Base-by-base conservation (phyloP, 1,140 invertebrate genomes). In the Halesus radiatus region DNA sequence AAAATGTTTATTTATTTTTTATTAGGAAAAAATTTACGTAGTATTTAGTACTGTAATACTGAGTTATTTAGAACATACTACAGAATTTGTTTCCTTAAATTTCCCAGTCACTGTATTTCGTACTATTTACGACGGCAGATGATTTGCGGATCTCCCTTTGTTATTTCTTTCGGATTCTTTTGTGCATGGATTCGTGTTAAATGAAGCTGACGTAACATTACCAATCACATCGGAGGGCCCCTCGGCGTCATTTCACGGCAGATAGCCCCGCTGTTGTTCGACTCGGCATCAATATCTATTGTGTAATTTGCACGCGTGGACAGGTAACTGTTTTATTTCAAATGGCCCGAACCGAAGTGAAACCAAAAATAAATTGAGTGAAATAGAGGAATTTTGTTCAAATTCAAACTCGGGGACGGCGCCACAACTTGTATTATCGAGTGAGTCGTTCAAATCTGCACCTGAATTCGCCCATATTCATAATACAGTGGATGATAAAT, bases 171-270 rank as follows among this genome's bases (percentile, higher is more conserved):
- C 18, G 75, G 29, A 78, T 80, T 83, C 78, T 77, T 80, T 78
- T 80, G 75, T 78, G 81, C 75, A 80, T 73, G 78, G 60, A 66
- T 62, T 80, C 68, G 22, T 56, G 76, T 80, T 68, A 83, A 83
- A 83, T 80, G 81, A 83, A 80, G 74, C 58, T 74, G 76, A 80
- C 76, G 81, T 80, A 80, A 83, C 70, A 29, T 62, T 58, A 73
- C 52, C 81, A 82, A 82, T 82, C 74, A 77, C 80, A 75, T 56
- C n/a, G 66, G 75, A 79, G 77, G 66, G 52, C 18, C 20, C 18
- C 62, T 26, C 29, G 16, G n/a, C 62, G 54, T 52, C 53, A 79
- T 79, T 79, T 79, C 77, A 79, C 54, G 77, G 77, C 10, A 70
- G 77, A 72, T 52, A 72, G n/a, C 62, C 26, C 50, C 66, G 23